phyloP scores from a whole-genome alignment of 2,888 invertebrate species.

The Sturmia bella region DNA sequence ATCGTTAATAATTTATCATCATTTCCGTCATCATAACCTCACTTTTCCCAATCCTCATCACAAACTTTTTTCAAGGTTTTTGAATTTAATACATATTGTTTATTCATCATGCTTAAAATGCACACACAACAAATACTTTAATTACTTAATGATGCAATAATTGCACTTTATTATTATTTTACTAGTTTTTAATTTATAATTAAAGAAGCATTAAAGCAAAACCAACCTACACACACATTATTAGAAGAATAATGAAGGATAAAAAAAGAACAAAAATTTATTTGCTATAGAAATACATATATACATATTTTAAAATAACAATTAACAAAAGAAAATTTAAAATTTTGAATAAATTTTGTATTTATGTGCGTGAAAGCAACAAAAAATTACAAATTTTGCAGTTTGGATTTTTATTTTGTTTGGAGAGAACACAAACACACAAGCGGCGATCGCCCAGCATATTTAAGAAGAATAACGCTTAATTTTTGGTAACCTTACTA shows the following conservation, averaged over 20 bases:
- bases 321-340: conserved; percentile 58
- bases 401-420: conserved; percentile 56
- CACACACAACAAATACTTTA: conserved; percentile 62
- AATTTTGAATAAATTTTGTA: conserved; percentile 68
- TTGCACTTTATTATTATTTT: conserved; percentile 63
- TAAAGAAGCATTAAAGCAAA: conserved; percentile 63
- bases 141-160: conserved; percentile 66
- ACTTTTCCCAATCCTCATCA: conserved; percentile 4
- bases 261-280: conserved; percentile 53
- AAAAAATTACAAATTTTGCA: conserved; percentile 47
- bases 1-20: conserved; percentile 19
- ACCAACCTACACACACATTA: conserved; percentile 67
- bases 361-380: conserved; percentile 66
- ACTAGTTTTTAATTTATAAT: conserved; percentile 71
- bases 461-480: too few species aligned
- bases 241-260: conserved; percentile 53
- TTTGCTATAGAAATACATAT: conserved; percentile 60
- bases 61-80: conserved; percentile 33
- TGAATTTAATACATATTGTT: conserved; percentile 57
- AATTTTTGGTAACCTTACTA: too few species aligned
- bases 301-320: conserved; percentile 49
- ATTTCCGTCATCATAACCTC: neutral
- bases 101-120: conserved; percentile 55
- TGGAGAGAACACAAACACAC: too few species aligned
- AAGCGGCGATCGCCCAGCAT: too few species aligned